These are phyloP conservation scores for Suncus etruscus DNA, from an alignment of 2,113 vertebrate genomes.

Conservation along the genomic window DNA sequence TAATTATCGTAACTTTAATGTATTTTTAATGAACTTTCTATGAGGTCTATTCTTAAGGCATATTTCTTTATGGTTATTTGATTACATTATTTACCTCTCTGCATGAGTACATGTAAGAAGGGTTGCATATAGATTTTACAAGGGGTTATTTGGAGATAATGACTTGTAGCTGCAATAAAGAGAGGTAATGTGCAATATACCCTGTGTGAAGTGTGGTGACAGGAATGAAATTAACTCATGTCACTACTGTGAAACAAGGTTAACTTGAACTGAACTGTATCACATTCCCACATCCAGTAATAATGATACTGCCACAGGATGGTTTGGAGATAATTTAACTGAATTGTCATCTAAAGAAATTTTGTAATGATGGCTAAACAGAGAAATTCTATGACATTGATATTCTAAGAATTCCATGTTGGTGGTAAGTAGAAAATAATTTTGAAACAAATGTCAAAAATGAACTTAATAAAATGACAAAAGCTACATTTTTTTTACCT, in stretches of 20 bases:
- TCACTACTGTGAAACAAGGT: constrained; percentile 65
- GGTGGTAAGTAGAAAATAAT: constrained; percentile 1
- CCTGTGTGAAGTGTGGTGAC: constrained; percentile 69
- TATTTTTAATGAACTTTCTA: not conserved
- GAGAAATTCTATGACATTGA: constrained; percentile 11
- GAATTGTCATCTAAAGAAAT: constrained; percentile 28
- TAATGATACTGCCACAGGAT: constrained; percentile 50
- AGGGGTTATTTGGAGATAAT: constrained; percentile 58
- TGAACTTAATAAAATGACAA: not conserved
- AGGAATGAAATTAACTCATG: constrained; percentile 69
- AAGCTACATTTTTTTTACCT: not conserved
- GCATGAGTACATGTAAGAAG: not conserved
- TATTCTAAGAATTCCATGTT: constrained; percentile 19
- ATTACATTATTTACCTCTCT: not conserved
- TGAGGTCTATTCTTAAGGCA: not conserved
- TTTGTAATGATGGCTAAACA: not conserved
- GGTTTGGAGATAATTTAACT: constrained; percentile 67
- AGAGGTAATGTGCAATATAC: constrained; percentile 62
- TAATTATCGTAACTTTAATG: no score
- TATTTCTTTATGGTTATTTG: constrained; percentile 1
- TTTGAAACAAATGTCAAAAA: constrained; percentile 44
- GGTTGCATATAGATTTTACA: constrained; percentile 24
- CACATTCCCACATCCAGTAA: constrained; percentile 61
- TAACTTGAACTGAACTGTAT: constrained; percentile 74
- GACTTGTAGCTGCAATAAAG: constrained; percentile 56